Evolutionary conservation across 2,888 invertebrate genomes (phyloP), one percentile per base, ranked within the genome.

Genomic region (Omphaloscelis lunosa): DNA sequence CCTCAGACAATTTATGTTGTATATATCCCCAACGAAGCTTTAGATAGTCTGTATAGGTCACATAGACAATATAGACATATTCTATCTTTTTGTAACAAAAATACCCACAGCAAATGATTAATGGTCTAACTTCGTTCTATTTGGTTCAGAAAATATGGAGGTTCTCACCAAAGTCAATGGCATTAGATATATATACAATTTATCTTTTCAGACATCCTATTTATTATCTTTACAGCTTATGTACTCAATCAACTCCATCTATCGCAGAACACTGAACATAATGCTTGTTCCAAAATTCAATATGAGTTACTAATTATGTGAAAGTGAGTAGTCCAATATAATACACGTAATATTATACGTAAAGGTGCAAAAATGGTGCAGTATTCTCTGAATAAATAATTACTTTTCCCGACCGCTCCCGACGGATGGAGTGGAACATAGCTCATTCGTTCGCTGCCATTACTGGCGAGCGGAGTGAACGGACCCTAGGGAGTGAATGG

Each of bases 311-410:
- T n/a, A 67, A 56, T 69, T 39, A 15, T 27, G 29, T 56, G 27
- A 70, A 68, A 72, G 45, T 27, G 51, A 51, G 51, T 51, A 8
- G 29, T 29, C 7, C 3, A 17, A 29, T 29, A 29, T n/a, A 56
- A n/a, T 56, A 56, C 56, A n/a, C 56, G 67, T 15, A 34, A 56
- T 61, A 73, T 58, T 75, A 72, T 58, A 62, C 29, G 23, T 65
- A 67, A 77, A 77, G 48, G 51, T 63, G 72, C 41, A 75, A 77
- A 78, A 70, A 65, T 70, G 66, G 70, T 66, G 17, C 34, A 51
- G 27, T 56, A 79, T 63, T 77, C 62, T 59, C 75, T 89, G 88
- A 89, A 88, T 88, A 86, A 89, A 80, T 88, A 83, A 86, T 89
- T 82, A 79, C 67, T 74, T 72, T 65, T 51, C 68, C 71, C 73